A percentile compares a stretch with the other conserved stretches of the same genome.
Evolutionary conservation across 2,888 invertebrate species (phyloP).

Genomic region (Tachina fera): DNA sequence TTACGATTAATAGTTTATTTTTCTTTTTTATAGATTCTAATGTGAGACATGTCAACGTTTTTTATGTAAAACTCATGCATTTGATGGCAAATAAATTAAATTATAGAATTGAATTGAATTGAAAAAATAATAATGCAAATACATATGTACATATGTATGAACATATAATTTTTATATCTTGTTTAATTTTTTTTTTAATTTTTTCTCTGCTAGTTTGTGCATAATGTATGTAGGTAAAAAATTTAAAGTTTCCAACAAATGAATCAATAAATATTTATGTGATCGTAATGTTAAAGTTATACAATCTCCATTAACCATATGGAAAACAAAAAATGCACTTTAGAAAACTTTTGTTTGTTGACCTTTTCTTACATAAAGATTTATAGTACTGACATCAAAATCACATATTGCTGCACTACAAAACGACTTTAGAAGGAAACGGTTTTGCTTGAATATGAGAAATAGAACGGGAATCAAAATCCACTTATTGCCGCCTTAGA

Average conservation of each 20-base stretch:
- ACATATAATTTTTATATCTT: not conserved
- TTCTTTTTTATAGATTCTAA: slow-evolving; percentile 40
- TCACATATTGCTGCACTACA: not conserved
- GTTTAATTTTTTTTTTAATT: not conserved
- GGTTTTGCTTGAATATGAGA: no score
- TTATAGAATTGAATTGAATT: slow-evolving; percentile 62
- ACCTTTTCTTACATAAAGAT: slow-evolving; percentile 57
- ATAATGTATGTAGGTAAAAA: not conserved
- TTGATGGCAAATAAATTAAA: slow-evolving; percentile 70
- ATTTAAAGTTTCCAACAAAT: not conserved
- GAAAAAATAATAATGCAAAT: not conserved
- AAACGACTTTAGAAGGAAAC: not conserved
- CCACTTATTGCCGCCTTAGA: not conserved
- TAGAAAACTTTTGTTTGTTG: slow-evolving; percentile 47
- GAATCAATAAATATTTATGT: slow-evolving; percentile 41
- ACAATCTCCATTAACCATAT: slow-evolving; percentile 8
- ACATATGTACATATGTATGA: no score
- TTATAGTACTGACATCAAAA: not conserved
- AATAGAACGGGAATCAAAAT: not conserved
- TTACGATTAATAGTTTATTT: slow-evolving; percentile 44
- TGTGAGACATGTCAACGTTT: slow-evolving; percentile 67
- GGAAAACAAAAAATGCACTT: slow-evolving; percentile 1
- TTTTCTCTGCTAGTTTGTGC: slow-evolving; percentile 21
- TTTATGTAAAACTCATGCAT: slow-evolving; percentile 30
- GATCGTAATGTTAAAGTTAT: slow-evolving; percentile 43